These are phyloP conservation scores for Apamea crenata DNA, from an alignment of 2,888 invertebrate species.

Conservation along the genomic window DNA sequence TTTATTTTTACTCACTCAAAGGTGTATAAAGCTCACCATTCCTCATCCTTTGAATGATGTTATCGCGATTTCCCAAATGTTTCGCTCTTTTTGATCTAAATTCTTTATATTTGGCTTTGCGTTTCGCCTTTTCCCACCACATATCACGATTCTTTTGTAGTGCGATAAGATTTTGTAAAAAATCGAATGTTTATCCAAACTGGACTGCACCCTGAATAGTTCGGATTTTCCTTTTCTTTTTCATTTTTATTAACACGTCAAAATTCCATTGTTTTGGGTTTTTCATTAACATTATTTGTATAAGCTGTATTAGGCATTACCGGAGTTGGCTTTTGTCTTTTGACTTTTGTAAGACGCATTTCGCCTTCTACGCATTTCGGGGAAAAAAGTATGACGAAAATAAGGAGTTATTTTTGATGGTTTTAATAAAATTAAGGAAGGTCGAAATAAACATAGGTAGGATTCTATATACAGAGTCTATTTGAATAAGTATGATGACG, in stretches of 20 bases:
- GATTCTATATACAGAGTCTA: neutral
- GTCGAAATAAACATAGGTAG: slow-evolving; percentile 6
- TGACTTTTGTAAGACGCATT: neutral
- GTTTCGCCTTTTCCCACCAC: slow-evolving; percentile 82
- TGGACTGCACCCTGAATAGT: slow-evolving; percentile 69
- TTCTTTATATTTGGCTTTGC: slow-evolving; percentile 85
- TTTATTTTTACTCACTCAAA: slow-evolving; percentile 85
- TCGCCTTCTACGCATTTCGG: neutral
- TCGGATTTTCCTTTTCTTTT: slow-evolving; percentile 46
- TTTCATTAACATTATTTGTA: neutral
- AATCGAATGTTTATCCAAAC: slow-evolving; percentile 78
- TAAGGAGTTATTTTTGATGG: neutral
- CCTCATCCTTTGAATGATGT: slow-evolving; percentile 88
- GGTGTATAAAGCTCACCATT: slow-evolving; percentile 85
- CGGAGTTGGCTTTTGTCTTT: neutral
- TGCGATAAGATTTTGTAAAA: slow-evolving; percentile 80
- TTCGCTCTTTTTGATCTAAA: slow-evolving; percentile 88
- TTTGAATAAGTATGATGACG: slow-evolving; percentile 33
- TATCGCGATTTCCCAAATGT: slow-evolving; percentile 87
- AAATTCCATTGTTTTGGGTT: neutral
- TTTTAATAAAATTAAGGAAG: neutral
- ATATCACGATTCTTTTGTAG: slow-evolving; percentile 86
- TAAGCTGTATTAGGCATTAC: neutral
- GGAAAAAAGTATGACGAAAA: neutral
- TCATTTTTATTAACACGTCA: neutral